These are phyloP conservation scores for Drosophila anomelani DNA, from an alignment of 2,888 invertebrate genomes.

Conservation along the genomic window DNA sequence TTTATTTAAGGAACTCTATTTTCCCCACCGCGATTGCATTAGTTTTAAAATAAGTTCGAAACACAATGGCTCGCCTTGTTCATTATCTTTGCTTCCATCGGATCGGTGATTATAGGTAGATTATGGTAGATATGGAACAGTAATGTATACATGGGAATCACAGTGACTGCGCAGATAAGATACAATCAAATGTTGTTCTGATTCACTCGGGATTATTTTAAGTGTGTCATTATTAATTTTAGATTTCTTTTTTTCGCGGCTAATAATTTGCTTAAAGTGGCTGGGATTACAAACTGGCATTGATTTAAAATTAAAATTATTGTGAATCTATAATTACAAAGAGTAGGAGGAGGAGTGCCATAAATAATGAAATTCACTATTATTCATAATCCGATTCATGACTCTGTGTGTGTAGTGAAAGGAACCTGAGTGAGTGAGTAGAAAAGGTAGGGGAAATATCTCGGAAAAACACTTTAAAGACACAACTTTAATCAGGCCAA, in stretches of 20 bases:
- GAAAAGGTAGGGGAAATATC: not conserved
- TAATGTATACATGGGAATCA: constrained; percentile 7
- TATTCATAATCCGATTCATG: constrained; percentile 24
- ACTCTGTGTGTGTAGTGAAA: constrained; percentile 1
- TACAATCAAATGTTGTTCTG: constrained; percentile 7
- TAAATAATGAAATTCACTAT: constrained; percentile 11
- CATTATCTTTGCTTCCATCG: constrained; percentile 4
- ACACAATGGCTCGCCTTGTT: constrained; percentile 6
- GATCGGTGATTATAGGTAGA: constrained; percentile 2
- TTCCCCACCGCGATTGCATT: not conserved
- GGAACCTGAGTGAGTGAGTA: not conserved
- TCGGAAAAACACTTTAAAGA: constrained; percentile 25
- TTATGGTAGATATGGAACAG: constrained; percentile 8
- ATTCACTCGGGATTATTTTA: constrained; percentile 12
- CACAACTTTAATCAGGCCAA: constrained; percentile 39
- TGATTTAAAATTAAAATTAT: constrained; percentile 25
- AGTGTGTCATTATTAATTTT: constrained; percentile 19
- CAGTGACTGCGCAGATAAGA: constrained; percentile 5
- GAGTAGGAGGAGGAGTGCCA: not conserved
- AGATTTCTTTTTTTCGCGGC: not conserved
- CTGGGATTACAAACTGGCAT: not conserved
- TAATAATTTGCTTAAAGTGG: constrained; percentile 3
- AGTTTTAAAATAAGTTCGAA: not conserved
- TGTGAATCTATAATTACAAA: not conserved
- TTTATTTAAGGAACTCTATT: not conserved